A percentile compares a stretch with the other conserved stretches of the same genome.
Conservation (phyloP, 2,113 vertebrate genomes). For the Tiliqua scincoides region DNA sequence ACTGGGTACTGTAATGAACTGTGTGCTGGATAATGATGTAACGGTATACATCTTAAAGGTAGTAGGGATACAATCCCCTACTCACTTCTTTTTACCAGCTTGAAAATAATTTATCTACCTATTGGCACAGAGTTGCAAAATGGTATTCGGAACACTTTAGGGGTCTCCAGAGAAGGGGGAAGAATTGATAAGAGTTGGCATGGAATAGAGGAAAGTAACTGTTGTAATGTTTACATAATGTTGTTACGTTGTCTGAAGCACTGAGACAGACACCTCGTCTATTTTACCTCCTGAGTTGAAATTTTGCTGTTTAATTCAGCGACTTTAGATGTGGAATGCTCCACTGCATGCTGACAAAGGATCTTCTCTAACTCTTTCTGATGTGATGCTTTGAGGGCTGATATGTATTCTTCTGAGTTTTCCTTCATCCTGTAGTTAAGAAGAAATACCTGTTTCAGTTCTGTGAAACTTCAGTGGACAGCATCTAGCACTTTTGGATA, state of each 20-base stretch:
- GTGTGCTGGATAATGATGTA: not conserved
- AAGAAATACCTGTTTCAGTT: not conserved
- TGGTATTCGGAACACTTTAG: not conserved
- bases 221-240: not conserved
- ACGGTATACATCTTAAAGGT: not conserved
- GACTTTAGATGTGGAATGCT: conserved; percentile 87
- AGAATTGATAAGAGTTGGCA: not conserved
- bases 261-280: not conserved
- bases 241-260: not conserved
- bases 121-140: not conserved
- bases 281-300: conserved; percentile 85
- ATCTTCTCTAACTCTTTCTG: conserved; percentile 82
- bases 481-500: too few relatives aligned
- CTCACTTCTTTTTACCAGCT: not conserved
- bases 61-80: not conserved
- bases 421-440: conserved; percentile 77
- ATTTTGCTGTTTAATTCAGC: conserved; percentile 85
- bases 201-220: not conserved
- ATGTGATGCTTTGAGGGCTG: conserved; percentile 81
- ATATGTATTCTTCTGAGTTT: conserved; percentile 74
- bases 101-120: not conserved
- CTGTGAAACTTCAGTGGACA: not conserved
- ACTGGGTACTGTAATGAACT: not conserved
- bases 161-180: not conserved
- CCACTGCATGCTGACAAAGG: conserved; percentile 81